phyloP scores from a whole-genome alignment of 1,140 invertebrate genomes.

The Bombus difficillimus region DNA sequence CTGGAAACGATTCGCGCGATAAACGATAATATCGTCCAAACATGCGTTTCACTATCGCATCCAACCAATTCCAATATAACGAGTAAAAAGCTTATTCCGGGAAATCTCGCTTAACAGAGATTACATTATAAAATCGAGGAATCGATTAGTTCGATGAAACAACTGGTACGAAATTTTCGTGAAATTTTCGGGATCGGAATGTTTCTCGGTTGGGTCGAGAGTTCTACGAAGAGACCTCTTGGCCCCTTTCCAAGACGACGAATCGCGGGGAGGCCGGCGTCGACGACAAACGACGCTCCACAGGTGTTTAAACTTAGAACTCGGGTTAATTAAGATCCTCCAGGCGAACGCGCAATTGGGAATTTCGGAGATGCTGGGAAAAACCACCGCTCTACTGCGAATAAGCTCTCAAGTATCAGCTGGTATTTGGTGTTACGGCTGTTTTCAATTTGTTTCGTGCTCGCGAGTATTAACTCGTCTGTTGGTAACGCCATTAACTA shows the following conservation, averaged over 20 bases:
- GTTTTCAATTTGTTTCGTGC: not conserved
- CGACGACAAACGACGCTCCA: conserved; percentile 61
- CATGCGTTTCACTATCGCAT: not conserved
- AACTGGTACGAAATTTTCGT: not conserved
- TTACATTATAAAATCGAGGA: not conserved
- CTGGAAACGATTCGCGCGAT: conserved; percentile 65
- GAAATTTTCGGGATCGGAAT: conserved; percentile 44
- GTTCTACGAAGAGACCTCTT: conserved; percentile 44
- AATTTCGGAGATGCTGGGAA: conserved; percentile 57
- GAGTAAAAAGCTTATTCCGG: not conserved
- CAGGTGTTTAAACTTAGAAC: conserved; percentile 74
- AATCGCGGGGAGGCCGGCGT: conserved; percentile 37
- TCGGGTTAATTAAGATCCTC: conserved; percentile 66
- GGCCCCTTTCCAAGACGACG: conserved; percentile 59
- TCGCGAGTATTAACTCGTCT: not conserved
- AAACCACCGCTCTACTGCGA: conserved; percentile 46
- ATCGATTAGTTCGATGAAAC: not conserved
- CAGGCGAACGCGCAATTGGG: conserved; percentile 58
- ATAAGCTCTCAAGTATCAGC: not conserved
- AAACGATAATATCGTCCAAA: conserved; percentile 26
- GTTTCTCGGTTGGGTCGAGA: conserved; percentile 9
- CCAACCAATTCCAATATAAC: too few relatives aligned
- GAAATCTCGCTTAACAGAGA: not conserved
- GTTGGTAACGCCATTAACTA: not conserved
- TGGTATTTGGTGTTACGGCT: not conserved